Evolutionary conservation across 2,888 invertebrate genomes (phyloP), one percentile per base, ranked within the genome.

Genomic region (Plagodis dolabraria): DNA sequence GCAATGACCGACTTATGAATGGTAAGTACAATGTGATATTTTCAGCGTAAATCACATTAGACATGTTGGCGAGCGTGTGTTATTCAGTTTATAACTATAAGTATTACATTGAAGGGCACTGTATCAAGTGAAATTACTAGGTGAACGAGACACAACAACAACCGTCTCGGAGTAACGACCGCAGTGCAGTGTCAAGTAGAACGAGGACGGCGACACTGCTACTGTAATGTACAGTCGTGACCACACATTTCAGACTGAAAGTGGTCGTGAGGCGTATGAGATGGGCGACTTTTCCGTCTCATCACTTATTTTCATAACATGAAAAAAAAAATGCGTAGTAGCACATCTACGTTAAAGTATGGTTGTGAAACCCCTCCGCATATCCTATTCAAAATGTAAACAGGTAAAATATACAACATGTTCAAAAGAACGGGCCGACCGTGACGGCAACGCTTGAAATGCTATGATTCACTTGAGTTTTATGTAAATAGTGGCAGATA

Each of bases 361-460:
- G 4, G 11, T 12, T 1, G 43, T 43, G 43, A 43, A 43, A 43
- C 2, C 43, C 43, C 42, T 42, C 43, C 10, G 6, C 6, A 12
- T 9, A 38, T 43, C 5, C 12, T 7, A 11, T 12, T 12, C 11
- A 43, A 43, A 47, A 42, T 33, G 22, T 43, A 11, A 43, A 48
- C 47, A 48, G 43, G 54, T 47, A 42, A 47, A 47, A 36, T 33
- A 45, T 1, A 33, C 11, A 11, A 8, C 38, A 36, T 9, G 22
- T 44, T 22, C 42, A 53, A 40, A 53, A n/a, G 35, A 22, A 12
- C 34, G 7, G 40, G 4, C 47, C 36, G 54, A 48, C 54, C 54
- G 48, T 35, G 44, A 55, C 54, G 36, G 12, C 11, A 2, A 10
- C 34, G 45, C 45, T 12, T 36, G 48, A 55, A 48, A 5, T 47